Evolutionary conservation across 2,797 vertebrate species (phyloP), one percentile per base, ranked within the genome.

Genomic region (Poeciliopsis turneri): DNA sequence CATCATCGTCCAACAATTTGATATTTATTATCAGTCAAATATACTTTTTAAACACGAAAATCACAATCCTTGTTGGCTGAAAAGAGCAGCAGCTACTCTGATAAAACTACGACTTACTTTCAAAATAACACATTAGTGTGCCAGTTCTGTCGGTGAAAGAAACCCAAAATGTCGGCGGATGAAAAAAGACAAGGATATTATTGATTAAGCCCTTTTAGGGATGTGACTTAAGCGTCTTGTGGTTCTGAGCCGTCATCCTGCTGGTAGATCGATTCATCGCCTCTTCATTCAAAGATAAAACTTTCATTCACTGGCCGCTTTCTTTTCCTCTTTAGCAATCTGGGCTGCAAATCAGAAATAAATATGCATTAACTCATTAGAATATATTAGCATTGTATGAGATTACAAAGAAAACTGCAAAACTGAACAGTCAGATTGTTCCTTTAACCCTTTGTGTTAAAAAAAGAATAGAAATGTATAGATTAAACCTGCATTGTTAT

Each of bases 291-390:
- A 41, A 46, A 69, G 41, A 59, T 76, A 3, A 3, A 61, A 68
- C 1, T 0, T 77, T 89, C 57, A 87, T 81, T 95, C 95, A 84
- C 83, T 86, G 0, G 94, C 90, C 2, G 92, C 92, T 88, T 95
- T 96, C 91, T 87, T 90, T 0, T 95, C 94, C 70, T 95, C 94
- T 90, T 93, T 95, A 20, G 45, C 8, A 78, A 96, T 78, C 92
- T 94, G 95, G 88, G 95, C 96, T 96, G 93, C 15, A 91, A 90
- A 28, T n/a, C 46, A 64, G 23, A 18, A 66, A 13, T 4, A 5
- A 36, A 76, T n/a, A 7, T 8, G 20, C 18, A 45, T 45, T 13
- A 61, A 41, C 16, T 8, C 3, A 13, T 2, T 2, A 39, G 23
- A n/a, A 74, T 8, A 33, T 6, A 25, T 39, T 25, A 6, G 10